These are phyloP conservation scores for Gymnoscopelus braueri DNA, from an alignment of 2,797 vertebrate species.

Conservation along the genomic window DNA sequence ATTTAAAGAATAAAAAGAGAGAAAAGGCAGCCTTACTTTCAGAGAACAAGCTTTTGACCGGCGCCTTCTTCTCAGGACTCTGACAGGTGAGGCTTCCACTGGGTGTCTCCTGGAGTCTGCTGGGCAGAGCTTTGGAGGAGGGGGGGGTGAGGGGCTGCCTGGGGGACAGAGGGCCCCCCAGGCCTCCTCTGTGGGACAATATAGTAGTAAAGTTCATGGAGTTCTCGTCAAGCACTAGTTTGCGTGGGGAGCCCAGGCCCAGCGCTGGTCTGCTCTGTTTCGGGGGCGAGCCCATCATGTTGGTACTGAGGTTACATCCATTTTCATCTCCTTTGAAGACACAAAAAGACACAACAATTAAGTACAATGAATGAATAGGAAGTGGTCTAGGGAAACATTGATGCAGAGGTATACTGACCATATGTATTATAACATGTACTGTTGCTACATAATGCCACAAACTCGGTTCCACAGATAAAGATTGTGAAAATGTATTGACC, in stretches of 20 bases:
- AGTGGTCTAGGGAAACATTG: background rate
- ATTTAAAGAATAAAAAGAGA: background rate
- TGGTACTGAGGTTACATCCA: conserved; percentile 82
- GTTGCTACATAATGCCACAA: too few species aligned
- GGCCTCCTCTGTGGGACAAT: background rate
- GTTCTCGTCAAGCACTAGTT: conserved; percentile 78
- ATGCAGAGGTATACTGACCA: background rate
- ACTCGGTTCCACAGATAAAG: too few species aligned
- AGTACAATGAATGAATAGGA: background rate
- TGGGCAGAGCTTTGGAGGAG: background rate
- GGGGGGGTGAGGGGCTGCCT: conserved; percentile 16
- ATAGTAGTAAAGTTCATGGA: conserved; percentile 50
- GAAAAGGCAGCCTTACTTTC: conserved; percentile 80
- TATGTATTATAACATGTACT: too few species aligned
- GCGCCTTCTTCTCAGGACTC: conserved; percentile 14
- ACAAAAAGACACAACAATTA: background rate
- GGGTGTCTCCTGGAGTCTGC: conserved; percentile 66
- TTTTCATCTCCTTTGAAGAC: conserved; percentile 88
- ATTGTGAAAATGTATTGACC: too few species aligned
- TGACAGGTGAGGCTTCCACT: conserved; percentile 23
- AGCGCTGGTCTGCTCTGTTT: conserved; percentile 82
- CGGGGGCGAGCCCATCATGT: conserved; percentile 83
- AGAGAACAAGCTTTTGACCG: conserved; percentile 71
- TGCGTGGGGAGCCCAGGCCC: conserved; percentile 69
- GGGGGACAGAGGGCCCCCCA: background rate